Base-by-base conservation (phyloP, 2,888 invertebrate genomes). In the Reticulitermes lucifugus region DNA sequence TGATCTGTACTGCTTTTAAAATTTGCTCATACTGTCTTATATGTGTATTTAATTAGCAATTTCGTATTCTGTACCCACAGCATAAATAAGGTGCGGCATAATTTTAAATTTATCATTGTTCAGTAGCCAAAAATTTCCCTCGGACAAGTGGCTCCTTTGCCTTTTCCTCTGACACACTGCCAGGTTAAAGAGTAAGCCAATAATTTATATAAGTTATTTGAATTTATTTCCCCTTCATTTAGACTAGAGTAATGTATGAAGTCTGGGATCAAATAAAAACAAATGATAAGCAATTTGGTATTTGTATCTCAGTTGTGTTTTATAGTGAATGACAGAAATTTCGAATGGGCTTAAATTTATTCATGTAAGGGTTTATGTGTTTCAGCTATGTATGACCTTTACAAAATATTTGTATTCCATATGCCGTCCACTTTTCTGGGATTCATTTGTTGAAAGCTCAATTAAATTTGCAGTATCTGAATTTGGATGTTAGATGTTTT, bases 341-440 rank as follows among this genome's bases (percentile, higher is more conserved):
- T 51, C 51, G 46, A 81, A 65, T 65, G 65, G 70, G 65, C 70
- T 65, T 81, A 65, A 41, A 80, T 25, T 80, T 6, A 43, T 81
- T 81, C n/a, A 70, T 81, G 70, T 81, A 81, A 59, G 25, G 35
- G 70, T 43, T 18, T 79, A 25, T 18, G 70, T 81, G 70, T 81
- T 81, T 70, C 41, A 81, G 29, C 70, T 81, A 14, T 65, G 43
- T 46, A 46, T 55, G 35, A 59, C 35, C 60, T 80, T 81, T 35
- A 22, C 22, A 65, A 46, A 25, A 43, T 81, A 70, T n/a, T 5
- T 80, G 70, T 46, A 70, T 81, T 35, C 35, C 55, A 81, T 41
- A 70, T 81, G 70, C 81, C 81, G 81, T 81, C 81, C 81, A 81
- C 77, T 46, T n/a, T 77, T 77, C n/a, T 46, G 46, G 77, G n/a